Conservation (phyloP, 2,797 vertebrate genomes). For the Pseudochirops cupreus region DNA sequence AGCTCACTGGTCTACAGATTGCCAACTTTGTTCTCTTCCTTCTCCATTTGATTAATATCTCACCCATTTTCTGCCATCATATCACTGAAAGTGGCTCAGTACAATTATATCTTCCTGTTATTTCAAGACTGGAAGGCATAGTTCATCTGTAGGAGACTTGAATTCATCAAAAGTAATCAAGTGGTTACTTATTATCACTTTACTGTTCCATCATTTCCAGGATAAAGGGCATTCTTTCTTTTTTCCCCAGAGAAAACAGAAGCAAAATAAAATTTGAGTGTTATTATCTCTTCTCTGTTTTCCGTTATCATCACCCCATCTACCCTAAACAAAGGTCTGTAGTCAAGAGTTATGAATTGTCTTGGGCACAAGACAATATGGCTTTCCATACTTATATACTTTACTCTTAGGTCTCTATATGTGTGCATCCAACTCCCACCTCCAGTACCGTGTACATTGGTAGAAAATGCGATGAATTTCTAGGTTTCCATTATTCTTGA, state of each 20-base stretch:
- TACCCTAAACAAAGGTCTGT: neutral
- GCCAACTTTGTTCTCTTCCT: neutral
- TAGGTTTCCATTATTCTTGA: neutral
- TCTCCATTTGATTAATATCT: neutral
- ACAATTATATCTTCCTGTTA: neutral
- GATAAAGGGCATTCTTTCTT: neutral
- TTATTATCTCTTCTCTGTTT: neutral
- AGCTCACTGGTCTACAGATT: neutral
- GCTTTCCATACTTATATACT: neutral
- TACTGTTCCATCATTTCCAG: neutral
- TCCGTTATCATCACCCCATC: neutral
- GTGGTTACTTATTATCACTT: neutral
- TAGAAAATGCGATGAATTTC: neutral
- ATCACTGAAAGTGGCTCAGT: neutral
- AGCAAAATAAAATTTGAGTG: neutral
- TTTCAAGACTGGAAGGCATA: neutral
- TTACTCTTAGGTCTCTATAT: neutral
- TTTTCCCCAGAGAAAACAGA: neutral
- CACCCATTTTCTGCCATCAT: neutral
- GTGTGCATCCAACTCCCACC: neutral
- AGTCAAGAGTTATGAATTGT: neutral
- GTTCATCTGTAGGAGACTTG: neutral
- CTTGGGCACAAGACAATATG: neutral
- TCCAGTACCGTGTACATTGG: neutral
- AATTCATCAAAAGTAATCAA: neutral